Evolutionary conservation across 1,140 invertebrate species (phyloP), one percentile per base, ranked within the genome.

Genomic region (Papilio machaon): DNA sequence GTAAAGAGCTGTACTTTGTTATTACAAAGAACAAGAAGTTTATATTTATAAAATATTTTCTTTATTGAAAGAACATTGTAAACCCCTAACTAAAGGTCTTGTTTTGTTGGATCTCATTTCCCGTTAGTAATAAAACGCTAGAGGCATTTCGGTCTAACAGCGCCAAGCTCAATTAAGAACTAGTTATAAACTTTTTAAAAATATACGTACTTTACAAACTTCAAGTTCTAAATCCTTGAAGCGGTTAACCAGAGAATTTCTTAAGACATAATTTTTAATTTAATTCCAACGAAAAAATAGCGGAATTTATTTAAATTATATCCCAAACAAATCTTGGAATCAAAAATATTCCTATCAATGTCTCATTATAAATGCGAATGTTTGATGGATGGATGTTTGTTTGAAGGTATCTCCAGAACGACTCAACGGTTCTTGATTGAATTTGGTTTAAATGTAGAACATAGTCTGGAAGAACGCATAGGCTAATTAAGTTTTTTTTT

Each of bases 161-260:
- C 64, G 64, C 64, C 64, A 30, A 70, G 64, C 64, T 70, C 64
- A 70, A 70, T 70, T 70, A 70, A 13, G 30, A 70, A 70, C 64
- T 70, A 70, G 64, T 38, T 70, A 70, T 17, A 70, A 35, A 70
- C 19, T 30, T 35, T 70, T 35, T 35, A 70, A 67, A 70, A 70
- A 70, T 70, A 35, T 13, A 15, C 30, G 11, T 70, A 35, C 30
- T 70, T 70, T 70, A 35, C 8, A 19, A 70, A 70, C 64, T 70
- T 35, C 2, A 10, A 35, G 64, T 10, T 15, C 6, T 70, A 70
- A 70, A 70, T 70, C 64, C 23, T 35, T 70, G 6, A 13, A 35
- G 64, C 13, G 54, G 17, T 19, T 8, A 52, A 60, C 60, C 23
- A 30, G 3, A 64, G 23, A 11, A 30, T 35, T 70, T 70, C 64